These are phyloP conservation scores for Salmo trutta DNA, from an alignment of 2,797 vertebrate genomes.

Conservation along the genomic window DNA sequence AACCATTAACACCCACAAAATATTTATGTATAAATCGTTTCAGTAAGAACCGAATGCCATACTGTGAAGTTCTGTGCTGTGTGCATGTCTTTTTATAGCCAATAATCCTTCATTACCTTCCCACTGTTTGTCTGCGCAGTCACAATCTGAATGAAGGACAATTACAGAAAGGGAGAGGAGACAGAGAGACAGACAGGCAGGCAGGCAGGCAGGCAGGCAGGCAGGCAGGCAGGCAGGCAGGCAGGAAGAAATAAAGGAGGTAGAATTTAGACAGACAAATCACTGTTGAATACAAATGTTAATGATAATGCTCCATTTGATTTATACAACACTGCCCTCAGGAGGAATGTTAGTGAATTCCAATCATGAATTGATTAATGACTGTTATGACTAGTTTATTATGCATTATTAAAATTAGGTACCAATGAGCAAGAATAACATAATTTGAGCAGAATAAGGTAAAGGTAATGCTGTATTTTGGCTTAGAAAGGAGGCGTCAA, in stretches of 20 bases:
- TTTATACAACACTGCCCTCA: conserved; percentile 63
- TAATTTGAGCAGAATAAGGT: neutral
- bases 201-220: too few species aligned
- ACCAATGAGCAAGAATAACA: too few species aligned
- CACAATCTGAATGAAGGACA: conserved; percentile 57
- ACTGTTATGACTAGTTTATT: too few species aligned
- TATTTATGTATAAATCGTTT: too few species aligned
- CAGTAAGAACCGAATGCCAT: too few species aligned
- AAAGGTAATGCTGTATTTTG: neutral
- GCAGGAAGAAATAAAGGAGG: neutral
- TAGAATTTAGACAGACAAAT: conserved; percentile 18
- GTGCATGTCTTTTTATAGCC: conserved; percentile 31
- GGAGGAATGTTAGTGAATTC: conserved; percentile 44
- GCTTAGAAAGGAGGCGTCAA: neutral
- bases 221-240: too few species aligned
- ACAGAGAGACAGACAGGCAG: too few species aligned
- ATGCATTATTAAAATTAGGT: too few species aligned
- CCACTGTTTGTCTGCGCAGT: conserved; percentile 39
- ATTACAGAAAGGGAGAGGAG: conserved; percentile 28
- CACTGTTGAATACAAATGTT: conserved; percentile 6
- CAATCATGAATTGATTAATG: neutral
- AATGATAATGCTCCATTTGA: neutral
- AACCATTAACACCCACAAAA: too few species aligned
- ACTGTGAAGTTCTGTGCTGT: neutral
- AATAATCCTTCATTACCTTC: conserved; percentile 52